These are phyloP conservation scores for Novumbra hubbsi DNA, from an alignment of 2,797 vertebrate species.

Conservation along the genomic window DNA sequence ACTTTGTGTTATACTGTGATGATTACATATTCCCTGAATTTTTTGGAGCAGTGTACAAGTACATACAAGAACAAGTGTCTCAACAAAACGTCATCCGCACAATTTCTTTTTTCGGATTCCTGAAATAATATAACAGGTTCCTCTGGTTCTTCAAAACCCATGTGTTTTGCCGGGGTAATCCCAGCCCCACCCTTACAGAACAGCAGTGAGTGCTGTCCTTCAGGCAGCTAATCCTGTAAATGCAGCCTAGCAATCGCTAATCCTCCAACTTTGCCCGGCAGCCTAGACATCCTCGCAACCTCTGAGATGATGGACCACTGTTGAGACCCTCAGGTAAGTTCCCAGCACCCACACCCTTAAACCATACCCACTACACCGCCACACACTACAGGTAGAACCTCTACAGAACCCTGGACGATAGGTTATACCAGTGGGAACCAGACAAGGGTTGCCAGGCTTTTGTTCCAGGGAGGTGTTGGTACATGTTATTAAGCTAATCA, in stretches of 20 bases:
- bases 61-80: background rate
- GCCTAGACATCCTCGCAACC: conserved; percentile 18
- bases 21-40: too few relatives aligned
- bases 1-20: too few relatives aligned
- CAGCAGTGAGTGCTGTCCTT: conserved; percentile 28
- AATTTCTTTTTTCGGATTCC: conserved; percentile 10
- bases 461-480: background rate
- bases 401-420: background rate
- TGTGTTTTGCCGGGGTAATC: background rate
- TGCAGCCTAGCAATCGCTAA: conserved; percentile 44
- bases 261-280: conserved; percentile 40
- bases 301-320: conserved; percentile 43
- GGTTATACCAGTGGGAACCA: background rate
- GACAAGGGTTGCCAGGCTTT: background rate
- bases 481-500: background rate
- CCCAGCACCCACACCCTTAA: background rate
- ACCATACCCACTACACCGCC: background rate
- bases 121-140: background rate
- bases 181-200: conserved; percentile 20
- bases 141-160: background rate
- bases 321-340: conserved; percentile 53
- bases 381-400: background rate
- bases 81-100: conserved; percentile 5
- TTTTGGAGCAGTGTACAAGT: too few relatives aligned
- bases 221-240: conserved; percentile 53